A percentile compares a stretch with the other conserved stretches of the same genome.
Conservation (phyloP, 2,797 vertebrate species). For the Muscicapa comitata region DNA sequence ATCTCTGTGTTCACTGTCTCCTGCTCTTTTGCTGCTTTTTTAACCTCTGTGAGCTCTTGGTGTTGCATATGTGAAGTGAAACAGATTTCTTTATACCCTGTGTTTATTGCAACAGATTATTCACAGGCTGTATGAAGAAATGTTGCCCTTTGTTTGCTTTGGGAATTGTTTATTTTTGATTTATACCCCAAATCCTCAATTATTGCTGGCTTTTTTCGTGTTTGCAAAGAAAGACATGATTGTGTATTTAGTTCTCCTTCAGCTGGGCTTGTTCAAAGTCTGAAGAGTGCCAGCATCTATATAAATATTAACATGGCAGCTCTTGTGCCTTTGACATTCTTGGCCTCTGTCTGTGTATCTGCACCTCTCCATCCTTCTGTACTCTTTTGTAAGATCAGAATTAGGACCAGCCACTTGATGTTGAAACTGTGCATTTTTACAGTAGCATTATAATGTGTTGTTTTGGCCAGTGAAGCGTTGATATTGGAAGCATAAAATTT, state of each 20-base stretch:
- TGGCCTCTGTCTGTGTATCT: neutral
- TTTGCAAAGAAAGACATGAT: neutral
- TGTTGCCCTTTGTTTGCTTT: neutral
- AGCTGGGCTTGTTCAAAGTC: neutral
- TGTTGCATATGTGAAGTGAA: neutral
- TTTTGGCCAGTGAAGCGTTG: neutral
- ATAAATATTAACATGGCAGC: neutral
- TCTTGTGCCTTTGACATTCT: neutral
- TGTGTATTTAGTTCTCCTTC: neutral
- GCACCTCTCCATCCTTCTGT: neutral
- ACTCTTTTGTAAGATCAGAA: neutral
- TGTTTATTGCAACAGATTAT: neutral
- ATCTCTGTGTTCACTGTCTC: neutral
- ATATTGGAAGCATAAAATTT: neutral
- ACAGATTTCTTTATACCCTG: neutral
- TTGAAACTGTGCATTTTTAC: neutral
- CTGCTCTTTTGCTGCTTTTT: neutral
- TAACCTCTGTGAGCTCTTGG: neutral
- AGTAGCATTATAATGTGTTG: neutral
- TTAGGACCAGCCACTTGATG: neutral
- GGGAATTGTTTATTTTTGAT: neutral
- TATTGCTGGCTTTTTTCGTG: neutral
- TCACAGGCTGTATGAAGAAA: neutral
- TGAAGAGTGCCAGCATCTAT: neutral
- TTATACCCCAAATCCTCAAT: neutral